Evolutionary conservation across 1,140 invertebrate species (phyloP).

Genomic region (Aphelinus certus): DNA sequence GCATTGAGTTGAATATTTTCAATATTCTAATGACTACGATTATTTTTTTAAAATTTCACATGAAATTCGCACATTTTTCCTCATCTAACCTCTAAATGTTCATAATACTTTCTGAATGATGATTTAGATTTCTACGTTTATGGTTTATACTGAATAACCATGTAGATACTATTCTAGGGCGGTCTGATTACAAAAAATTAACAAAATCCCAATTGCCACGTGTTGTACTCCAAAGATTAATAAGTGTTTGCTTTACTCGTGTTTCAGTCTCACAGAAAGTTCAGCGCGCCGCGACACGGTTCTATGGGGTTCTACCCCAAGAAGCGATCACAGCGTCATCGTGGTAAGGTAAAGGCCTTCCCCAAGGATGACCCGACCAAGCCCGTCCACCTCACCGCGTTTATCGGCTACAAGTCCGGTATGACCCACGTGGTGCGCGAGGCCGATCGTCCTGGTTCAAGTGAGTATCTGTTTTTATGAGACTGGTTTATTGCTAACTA

Average conservation of each 20-base stretch:
- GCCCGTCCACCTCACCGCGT: slow-evolving; percentile 97
- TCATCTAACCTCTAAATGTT: neutral
- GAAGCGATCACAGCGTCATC: slow-evolving; percentile 93
- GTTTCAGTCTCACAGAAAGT: slow-evolving; percentile 97
- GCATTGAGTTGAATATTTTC: neutral
- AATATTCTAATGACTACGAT: neutral
- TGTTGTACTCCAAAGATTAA: slow-evolving; percentile 13
- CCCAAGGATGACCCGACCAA: slow-evolving; percentile 98
- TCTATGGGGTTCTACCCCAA: slow-evolving; percentile 99
- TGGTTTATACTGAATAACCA: slow-evolving; percentile 53
- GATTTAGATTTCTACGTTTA: slow-evolving; percentile 55
- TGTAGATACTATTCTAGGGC: slow-evolving; percentile 56
- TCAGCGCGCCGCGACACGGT: slow-evolving; percentile 98
- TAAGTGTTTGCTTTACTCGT: neutral
- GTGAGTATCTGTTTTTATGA: slow-evolving; percentile 72
- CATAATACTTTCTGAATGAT: slow-evolving; percentile 42
- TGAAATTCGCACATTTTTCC: neutral
- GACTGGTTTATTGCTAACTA: no score
- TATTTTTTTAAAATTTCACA: neutral
- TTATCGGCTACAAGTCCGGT: slow-evolving; percentile 98
- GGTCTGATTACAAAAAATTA: slow-evolving; percentile 45
- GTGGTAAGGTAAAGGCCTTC: slow-evolving; percentile 99
- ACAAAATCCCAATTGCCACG: slow-evolving; percentile 1
- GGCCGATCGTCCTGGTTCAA: slow-evolving; percentile 98
- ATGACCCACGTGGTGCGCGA: slow-evolving; percentile 99